Evolutionary conservation across 92 coral and sea anemone species (phyloP).

Genomic region (Heteractis magnifica): DNA sequence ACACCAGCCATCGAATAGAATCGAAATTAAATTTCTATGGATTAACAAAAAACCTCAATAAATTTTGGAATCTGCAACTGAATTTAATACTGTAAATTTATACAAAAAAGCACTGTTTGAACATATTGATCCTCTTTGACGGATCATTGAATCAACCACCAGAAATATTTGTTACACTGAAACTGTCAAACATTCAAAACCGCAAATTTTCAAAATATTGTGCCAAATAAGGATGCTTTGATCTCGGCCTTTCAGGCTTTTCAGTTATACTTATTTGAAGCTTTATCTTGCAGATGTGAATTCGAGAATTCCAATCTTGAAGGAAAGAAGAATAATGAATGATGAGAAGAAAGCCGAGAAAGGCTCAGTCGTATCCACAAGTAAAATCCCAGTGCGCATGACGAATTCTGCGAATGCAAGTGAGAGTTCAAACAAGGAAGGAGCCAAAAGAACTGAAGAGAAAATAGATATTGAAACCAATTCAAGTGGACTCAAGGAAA

Average conservation of each 20-base stretch:
- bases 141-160: constrained; percentile 1
- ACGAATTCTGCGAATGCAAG: not conserved
- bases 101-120: too few species aligned
- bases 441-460: not conserved
- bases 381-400: not conserved
- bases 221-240: too few species aligned
- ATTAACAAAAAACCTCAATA: too few species aligned
- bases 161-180: not conserved
- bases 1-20: too few species aligned
- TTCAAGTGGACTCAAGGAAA: not conserved
- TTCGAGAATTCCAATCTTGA: not conserved
- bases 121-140: not conserved
- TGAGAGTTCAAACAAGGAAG: not conserved
- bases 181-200: not conserved
- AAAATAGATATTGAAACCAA: not conserved
- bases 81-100: too few species aligned
- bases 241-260: not conserved
- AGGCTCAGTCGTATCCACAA: not conserved
- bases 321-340: not conserved
- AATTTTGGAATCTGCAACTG: too few species aligned
- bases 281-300: not conserved
- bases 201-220: too few species aligned
- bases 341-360: not conserved
- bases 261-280: not conserved
- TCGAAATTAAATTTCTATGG: too few species aligned